Conservation (phyloP, 2,888 invertebrate species). For the Ganaspis brasiliensis region DNA sequence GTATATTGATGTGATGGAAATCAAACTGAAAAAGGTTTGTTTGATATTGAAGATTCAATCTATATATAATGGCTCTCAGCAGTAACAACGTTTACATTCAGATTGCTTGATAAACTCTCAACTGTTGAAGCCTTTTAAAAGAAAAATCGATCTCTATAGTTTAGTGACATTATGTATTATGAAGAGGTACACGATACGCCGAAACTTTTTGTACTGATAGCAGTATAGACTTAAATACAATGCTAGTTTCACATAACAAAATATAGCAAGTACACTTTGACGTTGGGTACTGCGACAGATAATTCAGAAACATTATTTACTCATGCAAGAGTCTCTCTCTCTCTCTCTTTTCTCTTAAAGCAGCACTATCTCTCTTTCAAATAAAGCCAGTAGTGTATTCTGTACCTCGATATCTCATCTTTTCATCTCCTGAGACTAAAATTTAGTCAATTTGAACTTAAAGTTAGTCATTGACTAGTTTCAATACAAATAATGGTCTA, state of each 20-base stretch:
- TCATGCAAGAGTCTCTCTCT: constrained; percentile 7
- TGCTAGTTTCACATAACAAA: constrained; percentile 4
- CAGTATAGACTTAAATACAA: constrained; percentile 16
- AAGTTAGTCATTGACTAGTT: no score
- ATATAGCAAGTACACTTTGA: constrained; percentile 17
- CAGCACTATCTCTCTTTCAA: no score
- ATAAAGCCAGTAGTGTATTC: no score
- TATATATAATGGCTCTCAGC: neutral
- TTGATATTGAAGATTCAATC: constrained; percentile 24
- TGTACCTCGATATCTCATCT: no score
- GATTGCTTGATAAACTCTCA: constrained; percentile 31
- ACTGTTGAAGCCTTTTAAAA: constrained; percentile 3
- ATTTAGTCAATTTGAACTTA: no score
- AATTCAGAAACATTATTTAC: constrained; percentile 18
- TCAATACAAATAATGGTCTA: no score
- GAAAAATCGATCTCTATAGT: constrained; percentile 29
- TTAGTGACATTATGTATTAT: neutral
- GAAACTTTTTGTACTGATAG: constrained; percentile 5
- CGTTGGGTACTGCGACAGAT: constrained; percentile 4
- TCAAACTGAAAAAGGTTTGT: constrained; percentile 6
- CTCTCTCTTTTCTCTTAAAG: neutral
- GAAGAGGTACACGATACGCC: no score
- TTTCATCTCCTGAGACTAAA: no score
- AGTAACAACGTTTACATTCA: constrained; percentile 33
- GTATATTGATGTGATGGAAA: neutral